Evolutionary conservation across 2,113 vertebrate genomes (phyloP), one percentile per base, ranked within the genome.

Genomic region (Chaetodon trifascialis): DNA sequence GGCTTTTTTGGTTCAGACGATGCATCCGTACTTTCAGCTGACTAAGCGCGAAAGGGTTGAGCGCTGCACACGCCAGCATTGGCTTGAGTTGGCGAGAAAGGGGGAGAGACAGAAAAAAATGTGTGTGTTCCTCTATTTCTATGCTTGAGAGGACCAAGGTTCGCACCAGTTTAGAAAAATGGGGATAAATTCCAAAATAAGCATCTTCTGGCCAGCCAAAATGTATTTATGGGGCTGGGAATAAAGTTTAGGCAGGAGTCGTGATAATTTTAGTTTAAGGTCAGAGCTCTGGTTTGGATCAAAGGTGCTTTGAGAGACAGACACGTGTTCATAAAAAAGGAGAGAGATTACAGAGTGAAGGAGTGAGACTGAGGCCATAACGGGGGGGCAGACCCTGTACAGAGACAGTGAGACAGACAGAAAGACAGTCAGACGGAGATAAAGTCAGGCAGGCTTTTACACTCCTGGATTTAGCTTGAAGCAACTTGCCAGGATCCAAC

Each of bases 1-100:
- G 75, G 86, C 72, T 86, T 82, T 88, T 88, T 82, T 73, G 73
- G 78, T 86, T 80, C 83, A 86, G 87, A 82, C 83, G 68, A 85
- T 10, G 90, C 79, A 84, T 85, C 88, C 73, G 46, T 52, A 30
- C 80, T 82, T 88, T 90, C 46, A 80, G 91, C 93, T 93, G 90
- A 92, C 63, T 91, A 65, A 91, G 90, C 73, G 17, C 4, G 5
- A 77, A 86, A 56, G 59, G 67, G 55, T 34, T 51, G 88, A 89
- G 85, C 11, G 60, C 72, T 82, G 86, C 84, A 62, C 80, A 77
- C 63, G 60, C 62, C 87, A 86, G 69, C 34, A 16, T 59, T 70
- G 73, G 85, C 76, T 34, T 54, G 40, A 69, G 87, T 44, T 76
- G 83, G 79, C 62, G 73, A 40, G 67, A 64, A 62, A 30, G 42